Evolutionary conservation across 2,113 vertebrate genomes (phyloP).

Genomic region (Eulacestoma nigropectus): DNA sequence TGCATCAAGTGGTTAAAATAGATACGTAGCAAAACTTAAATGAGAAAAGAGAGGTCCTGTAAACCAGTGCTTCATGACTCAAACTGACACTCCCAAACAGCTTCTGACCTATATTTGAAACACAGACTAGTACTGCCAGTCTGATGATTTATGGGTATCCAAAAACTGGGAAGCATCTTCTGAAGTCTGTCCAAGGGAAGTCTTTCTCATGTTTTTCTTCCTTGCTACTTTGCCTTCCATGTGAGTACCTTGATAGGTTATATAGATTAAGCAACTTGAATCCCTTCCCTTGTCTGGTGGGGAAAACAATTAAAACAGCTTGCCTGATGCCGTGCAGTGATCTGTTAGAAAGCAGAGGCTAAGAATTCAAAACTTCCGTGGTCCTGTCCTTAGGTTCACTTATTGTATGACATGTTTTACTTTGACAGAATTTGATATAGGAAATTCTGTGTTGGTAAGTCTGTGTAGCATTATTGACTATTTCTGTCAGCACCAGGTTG

Average conservation of each 20-base stretch:
- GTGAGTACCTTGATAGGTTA: neutral
- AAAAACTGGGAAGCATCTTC: slow-evolving; percentile 27
- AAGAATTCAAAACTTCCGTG: neutral
- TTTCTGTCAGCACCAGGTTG: neutral
- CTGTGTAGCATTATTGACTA: neutral
- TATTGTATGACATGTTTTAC: neutral
- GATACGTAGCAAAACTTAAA: neutral
- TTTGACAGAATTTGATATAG: neutral
- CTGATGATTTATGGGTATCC: slow-evolving; percentile 49
- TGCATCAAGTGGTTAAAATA: neutral
- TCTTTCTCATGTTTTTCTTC: neutral
- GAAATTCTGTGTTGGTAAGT: neutral
- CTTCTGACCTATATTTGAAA: slow-evolving; percentile 51
- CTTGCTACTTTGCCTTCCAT: neutral
- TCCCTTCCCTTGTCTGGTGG: neutral
- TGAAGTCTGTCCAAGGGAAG: neutral
- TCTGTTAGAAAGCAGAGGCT: neutral
- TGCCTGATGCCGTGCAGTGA: neutral
- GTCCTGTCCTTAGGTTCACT: neutral
- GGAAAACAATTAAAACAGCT: neutral
- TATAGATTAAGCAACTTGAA: neutral
- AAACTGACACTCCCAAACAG: slow-evolving; percentile 42
- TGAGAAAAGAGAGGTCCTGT: neutral
- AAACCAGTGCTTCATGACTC: slow-evolving; percentile 19
- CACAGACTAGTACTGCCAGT: slow-evolving; percentile 49